Evolutionary conservation across 2,888 invertebrate species (phyloP).

Genomic region (Invenusta paracnida): DNA sequence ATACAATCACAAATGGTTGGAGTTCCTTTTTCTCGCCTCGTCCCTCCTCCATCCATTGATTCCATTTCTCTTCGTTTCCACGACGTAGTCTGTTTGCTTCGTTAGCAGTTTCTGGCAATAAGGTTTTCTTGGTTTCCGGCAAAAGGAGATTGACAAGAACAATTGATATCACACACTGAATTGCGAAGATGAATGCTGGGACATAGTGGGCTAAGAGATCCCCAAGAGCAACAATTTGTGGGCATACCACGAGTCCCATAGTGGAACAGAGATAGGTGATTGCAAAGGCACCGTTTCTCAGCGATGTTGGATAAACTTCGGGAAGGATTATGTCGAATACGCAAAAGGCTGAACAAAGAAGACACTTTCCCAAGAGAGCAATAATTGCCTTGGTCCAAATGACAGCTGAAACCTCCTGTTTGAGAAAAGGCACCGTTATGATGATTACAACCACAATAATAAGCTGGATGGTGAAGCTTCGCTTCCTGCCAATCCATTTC

Average conservation of each 20-base stretch:
- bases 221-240: neutral
- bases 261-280: neutral
- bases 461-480: neutral
- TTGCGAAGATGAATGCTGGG: neutral
- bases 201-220: neutral
- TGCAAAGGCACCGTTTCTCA: neutral
- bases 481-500: neutral
- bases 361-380: neutral
- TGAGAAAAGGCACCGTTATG: neutral
- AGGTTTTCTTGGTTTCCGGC: neutral
- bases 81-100: neutral
- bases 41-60: neutral
- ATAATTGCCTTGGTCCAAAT: neutral
- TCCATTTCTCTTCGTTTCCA: neutral
- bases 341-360: neutral
- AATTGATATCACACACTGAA: neutral
- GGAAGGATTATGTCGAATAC: neutral
- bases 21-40: too few species aligned
- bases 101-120: neutral
- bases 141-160: neutral
- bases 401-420: neutral
- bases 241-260: neutral
- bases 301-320: neutral
- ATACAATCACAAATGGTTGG: too few species aligned
- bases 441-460: neutral